A percentile compares a stretch with the other conserved stretches of the same genome.
These are phyloP conservation scores for Drosophila mimica DNA, from an alignment of 2,888 invertebrate species.

Conservation along the genomic window DNA sequence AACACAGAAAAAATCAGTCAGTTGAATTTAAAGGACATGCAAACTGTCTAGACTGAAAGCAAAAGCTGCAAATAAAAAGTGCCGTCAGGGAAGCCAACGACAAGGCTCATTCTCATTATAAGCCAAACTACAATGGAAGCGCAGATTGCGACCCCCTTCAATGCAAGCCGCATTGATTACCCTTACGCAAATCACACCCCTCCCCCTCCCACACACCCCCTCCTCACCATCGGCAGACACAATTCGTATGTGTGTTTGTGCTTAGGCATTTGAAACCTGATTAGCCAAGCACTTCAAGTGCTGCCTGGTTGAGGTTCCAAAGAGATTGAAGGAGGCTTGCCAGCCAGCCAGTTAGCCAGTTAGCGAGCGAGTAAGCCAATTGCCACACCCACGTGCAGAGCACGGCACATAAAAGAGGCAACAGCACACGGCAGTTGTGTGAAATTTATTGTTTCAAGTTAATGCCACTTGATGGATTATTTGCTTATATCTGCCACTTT, in stretches of 20 bases:
- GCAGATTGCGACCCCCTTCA: conserved; percentile 41
- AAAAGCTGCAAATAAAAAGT: conserved; percentile 38
- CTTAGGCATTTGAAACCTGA: conserved; percentile 77
- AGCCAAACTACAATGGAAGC: conserved; percentile 54
- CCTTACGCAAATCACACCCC: conserved; percentile 31
- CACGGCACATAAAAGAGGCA: background rate
- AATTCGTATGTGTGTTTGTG: conserved; percentile 28
- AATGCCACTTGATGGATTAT: conserved; percentile 83
- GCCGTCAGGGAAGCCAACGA: conserved; percentile 27
- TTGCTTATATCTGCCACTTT: conserved; percentile 68
- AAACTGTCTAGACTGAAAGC: conserved; percentile 64
- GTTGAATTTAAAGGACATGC: conserved; percentile 12
- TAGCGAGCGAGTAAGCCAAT: conserved; percentile 41
- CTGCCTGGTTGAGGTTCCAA: conserved; percentile 32
- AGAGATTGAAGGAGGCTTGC: conserved; percentile 1
- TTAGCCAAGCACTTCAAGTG: conserved; percentile 78
- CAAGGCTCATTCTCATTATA: conserved; percentile 32
- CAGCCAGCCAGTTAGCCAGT: conserved; percentile 4
- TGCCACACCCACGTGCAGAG: conserved; percentile 29
- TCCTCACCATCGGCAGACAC: background rate
- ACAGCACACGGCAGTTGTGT: conserved; percentile 49
- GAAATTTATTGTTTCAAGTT: conserved; percentile 81
- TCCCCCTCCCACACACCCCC: background rate
- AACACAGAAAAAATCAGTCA: background rate
- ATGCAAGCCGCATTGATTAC: conserved; percentile 66